Conservation (phyloP, 1,140 invertebrate genomes). For the Bombus ignitus region DNA sequence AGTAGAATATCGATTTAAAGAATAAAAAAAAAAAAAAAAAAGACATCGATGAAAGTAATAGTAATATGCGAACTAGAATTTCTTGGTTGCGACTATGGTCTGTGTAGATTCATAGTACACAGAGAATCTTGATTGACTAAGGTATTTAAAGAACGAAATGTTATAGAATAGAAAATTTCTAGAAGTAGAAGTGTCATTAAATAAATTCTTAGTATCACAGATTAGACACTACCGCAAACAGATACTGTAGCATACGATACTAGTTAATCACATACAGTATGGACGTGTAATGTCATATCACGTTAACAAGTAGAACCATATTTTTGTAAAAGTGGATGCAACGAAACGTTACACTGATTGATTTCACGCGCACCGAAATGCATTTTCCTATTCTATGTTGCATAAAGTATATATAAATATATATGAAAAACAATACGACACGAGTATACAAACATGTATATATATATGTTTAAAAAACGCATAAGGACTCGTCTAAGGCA, state of each 20-base stretch:
- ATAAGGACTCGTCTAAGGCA: slow-evolving; percentile 70
- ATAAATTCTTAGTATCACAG: neutral
- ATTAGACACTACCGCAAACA: neutral
- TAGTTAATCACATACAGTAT: neutral
- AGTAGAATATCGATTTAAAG: neutral
- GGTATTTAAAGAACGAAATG: slow-evolving; percentile 18
- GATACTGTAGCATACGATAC: neutral
- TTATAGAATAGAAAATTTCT: slow-evolving; percentile 19
- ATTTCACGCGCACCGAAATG: slow-evolving; percentile 39
- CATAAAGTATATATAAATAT: slow-evolving; percentile 1
- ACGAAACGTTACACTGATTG: slow-evolving; percentile 49
- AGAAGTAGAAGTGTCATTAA: slow-evolving; percentile 7
- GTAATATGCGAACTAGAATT: neutral
- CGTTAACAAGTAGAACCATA: slow-evolving; percentile 7
- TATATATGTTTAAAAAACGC: slow-evolving; percentile 62
- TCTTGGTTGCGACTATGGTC: neutral
- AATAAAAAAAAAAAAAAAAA: neutral
- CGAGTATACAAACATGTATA: slow-evolving; percentile 45
- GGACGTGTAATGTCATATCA: neutral
- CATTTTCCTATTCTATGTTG: slow-evolving; percentile 16
- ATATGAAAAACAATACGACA: neutral
- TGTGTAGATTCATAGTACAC: slow-evolving; percentile 20
- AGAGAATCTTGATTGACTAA: slow-evolving; percentile 6
- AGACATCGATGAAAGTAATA: slow-evolving; percentile 18
- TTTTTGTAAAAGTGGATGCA: slow-evolving; percentile 37